phyloP scores from a whole-genome alignment of 2,113 vertebrate species.

The Poeciliopsis turrubarensis region DNA sequence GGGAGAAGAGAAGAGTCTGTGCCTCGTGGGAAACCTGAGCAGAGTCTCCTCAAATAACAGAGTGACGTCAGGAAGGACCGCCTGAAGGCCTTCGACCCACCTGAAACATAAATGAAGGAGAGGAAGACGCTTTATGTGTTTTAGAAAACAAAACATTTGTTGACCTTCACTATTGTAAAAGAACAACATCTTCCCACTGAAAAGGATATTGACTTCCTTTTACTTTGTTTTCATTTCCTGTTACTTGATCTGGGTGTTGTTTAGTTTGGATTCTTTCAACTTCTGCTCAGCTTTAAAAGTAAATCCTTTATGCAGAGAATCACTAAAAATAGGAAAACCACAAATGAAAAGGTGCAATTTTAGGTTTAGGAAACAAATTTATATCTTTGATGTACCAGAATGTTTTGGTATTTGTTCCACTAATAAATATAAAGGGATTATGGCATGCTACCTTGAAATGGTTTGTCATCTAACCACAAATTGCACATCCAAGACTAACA shows the following conservation, averaged over 20 bases:
- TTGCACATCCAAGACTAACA: background rate
- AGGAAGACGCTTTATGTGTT: constrained; percentile 53
- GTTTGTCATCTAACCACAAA: background rate
- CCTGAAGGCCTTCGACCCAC: constrained; percentile 23
- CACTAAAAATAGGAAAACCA: background rate
- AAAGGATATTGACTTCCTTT: constrained; percentile 12
- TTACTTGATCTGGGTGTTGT: background rate
- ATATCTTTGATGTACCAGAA: no score
- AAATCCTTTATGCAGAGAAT: background rate
- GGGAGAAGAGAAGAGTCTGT: constrained; percentile 46
- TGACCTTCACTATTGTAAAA: constrained; percentile 34
- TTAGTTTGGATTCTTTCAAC: background rate
- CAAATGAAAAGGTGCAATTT: background rate
- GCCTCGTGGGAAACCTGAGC: constrained; percentile 71
- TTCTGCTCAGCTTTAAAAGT: background rate
- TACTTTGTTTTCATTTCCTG: background rate
- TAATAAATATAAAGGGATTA: no score
- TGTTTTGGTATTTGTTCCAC: no score
- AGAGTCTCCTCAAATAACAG: constrained; percentile 64
- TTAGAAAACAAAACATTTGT: constrained; percentile 38
- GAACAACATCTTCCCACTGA: constrained; percentile 28
- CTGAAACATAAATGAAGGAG: constrained; percentile 51
- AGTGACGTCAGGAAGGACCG: constrained; percentile 53
- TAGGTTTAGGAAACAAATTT: background rate
- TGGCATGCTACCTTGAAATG: no score